Evolutionary conservation across 37 sponge, comb jelly and placozoan genomes (phyloP).

Genomic region (Aplysina aerophoba): DNA sequence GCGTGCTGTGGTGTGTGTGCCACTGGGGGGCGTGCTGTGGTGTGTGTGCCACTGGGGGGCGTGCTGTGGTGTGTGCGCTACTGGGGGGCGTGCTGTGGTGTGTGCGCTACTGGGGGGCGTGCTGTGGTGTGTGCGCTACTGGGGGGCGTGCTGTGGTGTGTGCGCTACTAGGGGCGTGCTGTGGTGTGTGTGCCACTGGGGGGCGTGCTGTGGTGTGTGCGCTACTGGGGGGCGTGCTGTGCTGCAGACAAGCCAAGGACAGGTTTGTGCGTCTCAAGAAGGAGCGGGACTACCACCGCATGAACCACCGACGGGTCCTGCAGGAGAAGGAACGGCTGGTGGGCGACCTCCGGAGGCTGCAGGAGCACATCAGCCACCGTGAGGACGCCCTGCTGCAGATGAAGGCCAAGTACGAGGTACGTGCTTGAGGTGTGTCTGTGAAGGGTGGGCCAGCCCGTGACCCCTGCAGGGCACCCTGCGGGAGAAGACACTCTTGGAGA

Average conservation of each 20-base stretch:
- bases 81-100: neutral
- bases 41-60: neutral
- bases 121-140: neutral
- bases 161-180: neutral
- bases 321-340: conserved; percentile 92
- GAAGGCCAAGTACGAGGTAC: conserved; percentile 77
- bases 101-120: neutral
- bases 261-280: conserved; percentile 81
- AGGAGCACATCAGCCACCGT: conserved; percentile 73
- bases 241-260: conserved; percentile 72
- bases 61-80: neutral
- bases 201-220: too few relatives aligned
- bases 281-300: conserved; percentile 96
- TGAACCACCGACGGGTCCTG: conserved; percentile 89
- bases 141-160: neutral
- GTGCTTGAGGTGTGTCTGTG: neutral
- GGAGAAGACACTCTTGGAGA: conserved; percentile 23
- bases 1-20: neutral
- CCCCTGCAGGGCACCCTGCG: neutral
- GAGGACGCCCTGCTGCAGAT: conserved; percentile 73
- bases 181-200: neutral
- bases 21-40: neutral
- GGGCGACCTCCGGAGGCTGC: conserved; percentile 76
- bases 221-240: neutral
- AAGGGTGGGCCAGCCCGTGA: neutral